Conservation (phyloP, 1,140 invertebrate species). For the Hyles vespertilio region DNA sequence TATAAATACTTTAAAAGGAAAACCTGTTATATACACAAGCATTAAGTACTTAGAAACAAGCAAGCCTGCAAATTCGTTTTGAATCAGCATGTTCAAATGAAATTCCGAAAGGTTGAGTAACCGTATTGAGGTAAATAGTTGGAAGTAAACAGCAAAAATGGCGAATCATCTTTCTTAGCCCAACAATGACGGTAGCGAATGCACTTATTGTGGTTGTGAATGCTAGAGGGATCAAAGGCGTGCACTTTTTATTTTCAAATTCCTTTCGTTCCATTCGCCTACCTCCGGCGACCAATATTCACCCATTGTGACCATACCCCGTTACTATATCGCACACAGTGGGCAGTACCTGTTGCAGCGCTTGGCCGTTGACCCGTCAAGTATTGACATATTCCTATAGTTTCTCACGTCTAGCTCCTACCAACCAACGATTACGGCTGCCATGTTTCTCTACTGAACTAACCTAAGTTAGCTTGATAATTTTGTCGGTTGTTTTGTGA, state of each 20-base stretch:
- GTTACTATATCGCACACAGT: conserved; percentile 52
- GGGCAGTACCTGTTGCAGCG: conserved; percentile 51
- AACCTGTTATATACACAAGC: too few relatives aligned
- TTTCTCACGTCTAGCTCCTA: conserved; percentile 67
- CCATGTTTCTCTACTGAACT: conserved; percentile 1
- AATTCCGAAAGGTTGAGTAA: too few relatives aligned
- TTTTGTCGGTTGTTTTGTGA: background rate
- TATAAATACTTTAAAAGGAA: too few relatives aligned
- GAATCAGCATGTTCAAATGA: too few relatives aligned
- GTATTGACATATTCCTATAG: conserved; percentile 74
- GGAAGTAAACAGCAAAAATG: too few relatives aligned
- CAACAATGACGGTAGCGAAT: too few relatives aligned
- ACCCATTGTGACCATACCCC: conserved; percentile 33
- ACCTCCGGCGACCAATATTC: conserved; percentile 7
- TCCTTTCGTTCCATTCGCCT: conserved; percentile 3
- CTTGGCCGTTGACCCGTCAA: conserved; percentile 68
- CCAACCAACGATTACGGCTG: conserved; percentile 9
- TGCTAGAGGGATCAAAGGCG: too few relatives aligned
- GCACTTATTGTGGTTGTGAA: too few relatives aligned
- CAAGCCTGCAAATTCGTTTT: too few relatives aligned
- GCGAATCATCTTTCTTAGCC: too few relatives aligned
- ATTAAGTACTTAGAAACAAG: too few relatives aligned
- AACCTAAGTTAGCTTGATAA: background rate
- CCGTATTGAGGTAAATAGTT: too few relatives aligned
- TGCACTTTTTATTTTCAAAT: background rate